Percentiles rank a stretch among this genome's conserved stretches.
Evolutionary conservation across 2,888 invertebrate genomes (phyloP).

Genomic region (Ormyrus nitidulus): DNA sequence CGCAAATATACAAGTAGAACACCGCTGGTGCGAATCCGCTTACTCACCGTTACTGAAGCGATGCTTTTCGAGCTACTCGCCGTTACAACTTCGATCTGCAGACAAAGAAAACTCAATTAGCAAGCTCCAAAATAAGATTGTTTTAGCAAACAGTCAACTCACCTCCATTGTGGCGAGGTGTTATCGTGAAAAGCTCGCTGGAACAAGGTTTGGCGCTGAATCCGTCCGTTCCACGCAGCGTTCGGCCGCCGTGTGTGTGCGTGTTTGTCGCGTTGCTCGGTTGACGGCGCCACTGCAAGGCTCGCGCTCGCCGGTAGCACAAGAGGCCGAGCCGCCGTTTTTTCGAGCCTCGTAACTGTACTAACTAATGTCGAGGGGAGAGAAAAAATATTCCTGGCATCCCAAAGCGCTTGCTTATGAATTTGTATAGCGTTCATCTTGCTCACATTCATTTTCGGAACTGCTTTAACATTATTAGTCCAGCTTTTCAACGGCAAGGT

Average conservation of each 20-base stretch:
- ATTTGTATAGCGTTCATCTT: too few species aligned
- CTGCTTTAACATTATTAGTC: too few species aligned
- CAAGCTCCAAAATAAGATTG: neutral
- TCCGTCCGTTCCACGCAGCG: conserved; percentile 38
- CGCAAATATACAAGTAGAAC: neutral
- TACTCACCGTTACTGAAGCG: conserved; percentile 71
- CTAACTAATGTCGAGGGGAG: neutral
- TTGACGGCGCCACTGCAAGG: conserved; percentile 46
- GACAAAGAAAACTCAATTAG: conserved; percentile 52
- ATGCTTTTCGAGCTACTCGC: conserved; percentile 71
- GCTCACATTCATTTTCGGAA: too few species aligned
- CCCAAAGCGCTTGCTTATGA: neutral
- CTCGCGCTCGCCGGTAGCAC: neutral
- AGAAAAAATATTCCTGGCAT: conserved; percentile 9
- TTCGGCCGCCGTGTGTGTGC: conserved; percentile 34
- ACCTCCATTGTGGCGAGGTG: conserved; percentile 63
- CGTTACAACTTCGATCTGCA: conserved; percentile 74
- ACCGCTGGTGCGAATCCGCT: conserved; percentile 25
- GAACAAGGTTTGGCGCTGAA: neutral
- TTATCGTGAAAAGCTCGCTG: conserved; percentile 3
- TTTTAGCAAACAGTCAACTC: conserved; percentile 28
- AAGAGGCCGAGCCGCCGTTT: too few species aligned
- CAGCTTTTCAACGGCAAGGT: too few species aligned
- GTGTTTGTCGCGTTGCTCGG: conserved; percentile 38
- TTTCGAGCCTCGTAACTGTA: too few species aligned